A percentile compares a stretch with the other conserved stretches of the same genome.
Conservation (phyloP, 2,888 invertebrate genomes). For the Oxycera nigricornis region DNA sequence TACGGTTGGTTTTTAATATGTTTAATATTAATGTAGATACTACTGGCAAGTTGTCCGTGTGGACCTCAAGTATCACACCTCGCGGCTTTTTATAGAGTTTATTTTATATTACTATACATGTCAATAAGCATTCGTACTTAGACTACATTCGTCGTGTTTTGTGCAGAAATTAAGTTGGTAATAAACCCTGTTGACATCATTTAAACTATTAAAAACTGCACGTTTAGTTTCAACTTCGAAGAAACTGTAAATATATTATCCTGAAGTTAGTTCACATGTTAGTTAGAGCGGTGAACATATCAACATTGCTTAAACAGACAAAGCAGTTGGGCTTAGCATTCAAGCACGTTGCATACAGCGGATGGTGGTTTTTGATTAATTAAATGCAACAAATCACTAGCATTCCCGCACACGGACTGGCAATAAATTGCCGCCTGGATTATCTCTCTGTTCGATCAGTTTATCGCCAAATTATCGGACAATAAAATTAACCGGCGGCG, state of each 20-base stretch:
- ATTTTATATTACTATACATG: too few relatives aligned
- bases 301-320: background rate
- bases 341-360: conserved; percentile 23
- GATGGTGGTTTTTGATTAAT: conserved; percentile 45
- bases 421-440: conserved; percentile 42
- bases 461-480: conserved; percentile 47
- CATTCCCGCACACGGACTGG: conserved; percentile 21
- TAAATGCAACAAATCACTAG: conserved; percentile 45
- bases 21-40: too few relatives aligned
- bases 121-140: too few relatives aligned
- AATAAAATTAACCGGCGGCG: conserved; percentile 45
- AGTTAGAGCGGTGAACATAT: background rate
- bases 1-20: too few relatives aligned
- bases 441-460: conserved; percentile 42
- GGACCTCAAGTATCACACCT: too few relatives aligned
- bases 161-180: too few relatives aligned
- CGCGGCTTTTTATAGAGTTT: too few relatives aligned
- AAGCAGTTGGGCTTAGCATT: background rate
- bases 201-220: too few relatives aligned
- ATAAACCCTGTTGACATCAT: background rate
- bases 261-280: background rate
- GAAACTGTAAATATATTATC: background rate
- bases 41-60: too few relatives aligned
- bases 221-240: background rate
- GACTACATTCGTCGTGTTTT: too few relatives aligned